Conservation (phyloP, 2,888 invertebrate species). For the Onchidella celtica region DNA sequence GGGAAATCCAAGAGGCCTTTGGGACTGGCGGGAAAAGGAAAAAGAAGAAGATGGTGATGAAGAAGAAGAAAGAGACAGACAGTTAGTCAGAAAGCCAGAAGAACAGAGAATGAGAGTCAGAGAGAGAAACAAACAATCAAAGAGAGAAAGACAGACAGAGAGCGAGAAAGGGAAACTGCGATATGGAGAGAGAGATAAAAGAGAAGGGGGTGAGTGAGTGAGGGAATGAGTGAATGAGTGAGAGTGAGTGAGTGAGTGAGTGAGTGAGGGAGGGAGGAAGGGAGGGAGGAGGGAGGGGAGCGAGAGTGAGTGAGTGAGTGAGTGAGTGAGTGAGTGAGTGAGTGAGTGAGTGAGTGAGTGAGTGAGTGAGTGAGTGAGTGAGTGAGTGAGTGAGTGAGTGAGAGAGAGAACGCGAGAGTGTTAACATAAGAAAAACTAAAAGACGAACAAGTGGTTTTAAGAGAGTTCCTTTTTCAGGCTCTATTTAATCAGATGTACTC, state of each 20-base stretch:
- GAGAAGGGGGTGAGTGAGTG: neutral
- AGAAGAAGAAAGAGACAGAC: neutral
- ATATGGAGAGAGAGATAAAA: constrained; percentile 10
- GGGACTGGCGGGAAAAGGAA: too few species aligned
- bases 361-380: too few species aligned
- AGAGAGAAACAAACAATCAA: neutral
- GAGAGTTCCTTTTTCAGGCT: too few species aligned
- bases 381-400: too few species aligned
- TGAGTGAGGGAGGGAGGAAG: neutral
- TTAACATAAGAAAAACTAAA: too few species aligned
- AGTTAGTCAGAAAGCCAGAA: constrained; percentile 14
- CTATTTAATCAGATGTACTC: too few species aligned
- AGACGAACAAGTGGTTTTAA: too few species aligned
- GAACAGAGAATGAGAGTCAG: neutral
- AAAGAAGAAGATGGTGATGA: too few species aligned
- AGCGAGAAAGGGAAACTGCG: constrained; percentile 7
- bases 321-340: neutral
- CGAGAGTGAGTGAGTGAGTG: neutral
- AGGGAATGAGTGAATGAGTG: too few species aligned
- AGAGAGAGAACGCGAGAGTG: too few species aligned
- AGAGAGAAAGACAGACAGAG: neutral
- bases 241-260: neutral
- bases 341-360: neutral
- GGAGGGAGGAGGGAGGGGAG: neutral
- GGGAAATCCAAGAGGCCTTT: too few species aligned